Evolutionary conservation across 1,140 invertebrate species (phyloP), one percentile per base, ranked within the genome.

Genomic region (Musca vetustissima): DNA sequence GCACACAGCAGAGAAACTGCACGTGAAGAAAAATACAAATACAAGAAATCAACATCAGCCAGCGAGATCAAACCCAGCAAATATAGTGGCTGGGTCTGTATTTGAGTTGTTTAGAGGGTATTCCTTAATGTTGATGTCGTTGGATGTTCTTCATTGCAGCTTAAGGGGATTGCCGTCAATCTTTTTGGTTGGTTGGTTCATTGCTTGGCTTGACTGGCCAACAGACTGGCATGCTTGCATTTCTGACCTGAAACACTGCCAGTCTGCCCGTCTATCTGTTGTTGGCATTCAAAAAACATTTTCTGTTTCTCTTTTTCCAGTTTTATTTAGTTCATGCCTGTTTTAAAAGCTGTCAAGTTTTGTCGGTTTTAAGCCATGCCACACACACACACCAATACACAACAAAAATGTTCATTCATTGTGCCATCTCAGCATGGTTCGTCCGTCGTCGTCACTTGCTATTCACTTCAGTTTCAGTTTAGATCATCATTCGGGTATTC

Each of bases 301-400:
- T 61, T 61, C 7, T 19, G 25, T 36, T 61, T 36, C 9, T 24
- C 1, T 25, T 11, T 24, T 25, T 24, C 14, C 25, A 4, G 8
- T 43, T 36, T 59, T 17, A 19, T 36, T 36, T 61, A 11, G 28
- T 61, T 61, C 57, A 61, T 61, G 32, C 57, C 57, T 19, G n/a
- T n/a, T 61, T 61, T 61, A 43, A 61, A 61, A 61, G 57, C 57
- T 61, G 57, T 61, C 57, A 61, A 61, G 57, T 61, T 61, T 61
- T 61, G 57, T 61, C 57, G 57, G 57, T 61, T 61, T 61, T 61
- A 61, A 61, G 57, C 36, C 57, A 61, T 61, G 57, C 57, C 57
- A 61, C 57, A n/a, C n/a, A n/a, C n/a, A n/a, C n/a, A n/a, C n/a
- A n/a, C n/a, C n/a, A n/a, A n/a, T n/a, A n/a, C n/a, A n/a, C n/a